These are phyloP conservation scores for Macrotis lagotis DNA, from an alignment of 2,113 vertebrate genomes.

Conservation along the genomic window DNA sequence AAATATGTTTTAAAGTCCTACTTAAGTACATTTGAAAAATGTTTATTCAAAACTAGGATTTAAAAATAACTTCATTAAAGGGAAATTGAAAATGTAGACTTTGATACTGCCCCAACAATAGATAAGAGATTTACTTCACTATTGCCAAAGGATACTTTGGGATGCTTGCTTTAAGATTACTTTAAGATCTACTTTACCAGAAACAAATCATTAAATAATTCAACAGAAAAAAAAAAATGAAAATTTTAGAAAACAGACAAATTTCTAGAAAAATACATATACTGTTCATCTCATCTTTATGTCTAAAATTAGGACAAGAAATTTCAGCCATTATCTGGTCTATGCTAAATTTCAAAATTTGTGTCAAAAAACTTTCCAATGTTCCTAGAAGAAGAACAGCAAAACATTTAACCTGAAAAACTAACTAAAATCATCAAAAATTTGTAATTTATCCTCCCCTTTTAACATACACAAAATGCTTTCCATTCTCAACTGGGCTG, in stretches of 20 bases:
- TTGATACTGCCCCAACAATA: constrained; percentile 14
- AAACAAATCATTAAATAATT: constrained; percentile 14
- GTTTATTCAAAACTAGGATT: neutral
- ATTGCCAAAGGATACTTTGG: constrained; percentile 10
- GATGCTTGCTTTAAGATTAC: constrained; percentile 16
- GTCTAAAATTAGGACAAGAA: neutral
- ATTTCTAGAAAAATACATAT: constrained; percentile 15
- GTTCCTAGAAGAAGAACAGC: constrained; percentile 10
- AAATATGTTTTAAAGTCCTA: neutral
- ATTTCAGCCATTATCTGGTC: neutral
- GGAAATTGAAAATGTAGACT: neutral
- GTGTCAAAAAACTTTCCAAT: neutral
- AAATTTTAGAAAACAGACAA: neutral
- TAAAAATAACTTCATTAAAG: neutral
- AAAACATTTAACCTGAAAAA: neutral
- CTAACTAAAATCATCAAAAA: neutral
- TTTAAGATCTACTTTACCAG: constrained; percentile 23
- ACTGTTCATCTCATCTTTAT: neutral
- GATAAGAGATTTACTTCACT: constrained; percentile 36
- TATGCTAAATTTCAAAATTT: neutral
- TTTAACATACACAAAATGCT: neutral
- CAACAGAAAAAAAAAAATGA: constrained; percentile 1
- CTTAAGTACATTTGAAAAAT: neutral
- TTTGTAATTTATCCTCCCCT: neutral
- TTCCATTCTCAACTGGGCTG: neutral